Percentiles rank a stretch among this genome's conserved stretches.
Conservation (phyloP, 2,888 invertebrate genomes). For the Conchocele bisecta region DNA sequence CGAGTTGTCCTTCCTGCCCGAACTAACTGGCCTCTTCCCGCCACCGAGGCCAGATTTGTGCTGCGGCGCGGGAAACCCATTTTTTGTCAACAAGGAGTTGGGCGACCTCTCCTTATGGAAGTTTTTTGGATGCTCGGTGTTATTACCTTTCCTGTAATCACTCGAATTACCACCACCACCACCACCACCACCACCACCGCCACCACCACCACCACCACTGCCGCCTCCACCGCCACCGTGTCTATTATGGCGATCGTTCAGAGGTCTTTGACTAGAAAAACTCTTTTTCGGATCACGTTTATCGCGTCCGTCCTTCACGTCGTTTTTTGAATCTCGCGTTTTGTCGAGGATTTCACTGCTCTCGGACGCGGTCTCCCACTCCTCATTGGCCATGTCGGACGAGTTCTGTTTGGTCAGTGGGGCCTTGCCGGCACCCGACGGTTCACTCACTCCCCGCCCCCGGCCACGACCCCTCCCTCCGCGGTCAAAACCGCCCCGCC, state of each 20-base stretch:
- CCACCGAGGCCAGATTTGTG: constrained; percentile 70
- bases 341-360: constrained; percentile 86
- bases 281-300: constrained; percentile 79
- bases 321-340: constrained; percentile 75
- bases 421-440: constrained; percentile 67
- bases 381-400: constrained; percentile 81
- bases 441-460: constrained; percentile 83
- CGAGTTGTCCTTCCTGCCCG: constrained; percentile 75
- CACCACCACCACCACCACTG: constrained; percentile 19
- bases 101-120: constrained; percentile 76
- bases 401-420: constrained; percentile 81
- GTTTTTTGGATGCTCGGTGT: constrained; percentile 64
- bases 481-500: constrained; percentile 75
- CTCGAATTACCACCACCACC: constrained; percentile 51
- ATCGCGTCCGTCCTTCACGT: constrained; percentile 68
- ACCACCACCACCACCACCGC: constrained; percentile 50
- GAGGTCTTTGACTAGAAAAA: constrained; percentile 82
- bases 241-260: constrained; percentile 79
- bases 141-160: constrained; percentile 52
- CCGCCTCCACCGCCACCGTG: constrained; percentile 45
- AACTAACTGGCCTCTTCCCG: constrained; percentile 63
- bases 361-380: constrained; percentile 92
- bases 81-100: constrained; percentile 72
- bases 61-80: constrained; percentile 76
- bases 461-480: constrained; percentile 76